Base-by-base conservation (phyloP, 2,113 vertebrate genomes). In the Eretmochelys imbricata region DNA sequence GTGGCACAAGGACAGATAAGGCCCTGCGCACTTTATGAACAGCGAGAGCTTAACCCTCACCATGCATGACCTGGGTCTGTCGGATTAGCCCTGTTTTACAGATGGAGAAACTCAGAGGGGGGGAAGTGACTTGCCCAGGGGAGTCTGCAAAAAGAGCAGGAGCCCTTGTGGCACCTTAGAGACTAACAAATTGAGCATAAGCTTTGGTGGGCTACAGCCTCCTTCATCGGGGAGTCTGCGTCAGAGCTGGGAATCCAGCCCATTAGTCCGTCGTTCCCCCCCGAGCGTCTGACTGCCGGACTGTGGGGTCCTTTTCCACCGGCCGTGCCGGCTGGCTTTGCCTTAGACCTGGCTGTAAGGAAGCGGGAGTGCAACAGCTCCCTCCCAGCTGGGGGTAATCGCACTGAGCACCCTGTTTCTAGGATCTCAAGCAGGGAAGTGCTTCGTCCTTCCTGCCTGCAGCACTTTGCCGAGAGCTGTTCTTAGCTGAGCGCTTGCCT, bases 231-330 rank as follows among this genome's bases (percentile, higher is more conserved):
- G 53, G 53, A 54, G 20, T 48, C 42, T 48, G 11, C 22, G 13
- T 38, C 59, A 38, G 9, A 1, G 10, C 16, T 0, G 1, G 51
- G 38, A 0, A 49, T 35, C 25, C 50, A 62, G 10, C 2, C 0
- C 50, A 65, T 25, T 46, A 0, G 0, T n/a, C 72, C 84, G 0
- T 69, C 17, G 20, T 82, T 12, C 16, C 5, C 42, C 53, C 4
- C 2, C 1, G 14, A 35, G 13, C 4, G 29, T 35, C 59, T 69
- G 62, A n/a, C 31, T 17, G 17, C 62, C 20, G 4, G 62, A 7
- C 16, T 11, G 35, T 57, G 51, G 46, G 14, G 72, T 1, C 53
- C 8, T 57, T 13, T 0, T 38, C 4, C 50, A 20, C 5, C 0
- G 20, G 4, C 54, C 19, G 2, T 5, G 81, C 49, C 20, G 2